Base-by-base conservation (phyloP, 2,888 invertebrate genomes). In the Brachycybe producta region DNA sequence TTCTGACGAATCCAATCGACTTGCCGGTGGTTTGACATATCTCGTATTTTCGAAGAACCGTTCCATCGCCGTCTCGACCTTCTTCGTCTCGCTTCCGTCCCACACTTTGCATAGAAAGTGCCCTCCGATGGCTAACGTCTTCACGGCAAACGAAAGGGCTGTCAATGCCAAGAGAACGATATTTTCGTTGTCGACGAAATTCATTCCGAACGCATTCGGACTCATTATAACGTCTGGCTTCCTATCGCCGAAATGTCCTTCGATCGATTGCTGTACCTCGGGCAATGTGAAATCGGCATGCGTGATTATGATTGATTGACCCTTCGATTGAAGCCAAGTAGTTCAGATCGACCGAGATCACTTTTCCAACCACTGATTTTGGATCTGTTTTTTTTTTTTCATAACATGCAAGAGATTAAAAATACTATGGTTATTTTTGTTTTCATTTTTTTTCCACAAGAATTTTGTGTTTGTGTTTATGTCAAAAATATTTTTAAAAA, bases 1-100 rank as follows among this genome's bases (percentile, higher is more conserved):
- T 52, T 64, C 64, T 1, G 65, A 57, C 49, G 62, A 64, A 23
- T 59, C 57, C 30, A 61, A 58, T 21, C 64, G 52, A 54, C 63
- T 62, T 3, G 64, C 61, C 0, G 51, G 52, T 21, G 64, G 65
- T 54, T 65, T 65, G 5, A 65, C 48, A 1, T 55, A 52, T 43
- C 54, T 54, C 8, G 63, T 60, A 2, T 36, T 39, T 5, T 44
- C 30, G 43, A 64, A 64, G 5, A 51, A 28, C 3, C 42, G 44
- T 15, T 52, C 43, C 13, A 64, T 45, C 28, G 62, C 60, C 2
- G 36, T 43, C 23, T 32, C 49, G 11, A 49, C 11, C 19, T 30
- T 19, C 5, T n/a, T 5, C 11, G 19, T 19, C 15, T 34, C 54
- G 35, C 30, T 39, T 1, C 64, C 64, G 35, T 64, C 64, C 60